These are phyloP conservation scores for Saccopteryx leptura DNA, from an alignment of 2,113 vertebrate genomes.

Conservation along the genomic window DNA sequence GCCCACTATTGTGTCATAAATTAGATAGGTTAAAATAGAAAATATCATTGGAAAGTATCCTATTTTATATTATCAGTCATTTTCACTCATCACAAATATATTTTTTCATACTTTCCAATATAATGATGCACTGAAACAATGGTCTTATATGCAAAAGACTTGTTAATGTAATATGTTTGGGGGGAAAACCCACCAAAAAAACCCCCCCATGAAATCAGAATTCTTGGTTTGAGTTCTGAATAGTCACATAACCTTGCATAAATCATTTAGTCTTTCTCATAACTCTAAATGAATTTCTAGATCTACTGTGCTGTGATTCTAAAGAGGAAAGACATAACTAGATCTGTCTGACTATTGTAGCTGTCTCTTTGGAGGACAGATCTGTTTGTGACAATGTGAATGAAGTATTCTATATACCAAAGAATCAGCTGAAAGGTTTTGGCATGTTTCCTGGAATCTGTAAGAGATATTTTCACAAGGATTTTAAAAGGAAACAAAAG, in stretches of 20 bases:
- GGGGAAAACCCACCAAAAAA: not conserved
- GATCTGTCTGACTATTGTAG: not conserved
- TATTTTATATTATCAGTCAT: not conserved
- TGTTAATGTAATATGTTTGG: not conserved
- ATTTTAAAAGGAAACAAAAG: slow-evolving; percentile 25
- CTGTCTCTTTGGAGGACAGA: not conserved
- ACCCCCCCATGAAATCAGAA: not conserved
- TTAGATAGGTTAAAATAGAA: slow-evolving; percentile 16
- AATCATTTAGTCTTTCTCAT: slow-evolving; percentile 21
- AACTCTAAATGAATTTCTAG: not conserved
- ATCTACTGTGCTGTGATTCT: not conserved
- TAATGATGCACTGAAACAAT: not conserved
- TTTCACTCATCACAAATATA: not conserved
- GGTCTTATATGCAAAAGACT: not conserved
- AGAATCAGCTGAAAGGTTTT: not conserved
- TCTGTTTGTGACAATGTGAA: not conserved
- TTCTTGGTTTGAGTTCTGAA: not conserved
- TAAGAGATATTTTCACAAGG: not conserved
- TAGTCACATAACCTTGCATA: not conserved
- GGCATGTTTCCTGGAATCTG: not conserved
- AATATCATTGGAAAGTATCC: not conserved
- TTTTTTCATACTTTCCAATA: not conserved
- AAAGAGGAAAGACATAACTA: not conserved
- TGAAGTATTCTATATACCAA: not conserved
- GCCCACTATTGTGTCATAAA: not conserved